Conservation (phyloP, 2,888 invertebrate species). For the Nycteola revayana region DNA sequence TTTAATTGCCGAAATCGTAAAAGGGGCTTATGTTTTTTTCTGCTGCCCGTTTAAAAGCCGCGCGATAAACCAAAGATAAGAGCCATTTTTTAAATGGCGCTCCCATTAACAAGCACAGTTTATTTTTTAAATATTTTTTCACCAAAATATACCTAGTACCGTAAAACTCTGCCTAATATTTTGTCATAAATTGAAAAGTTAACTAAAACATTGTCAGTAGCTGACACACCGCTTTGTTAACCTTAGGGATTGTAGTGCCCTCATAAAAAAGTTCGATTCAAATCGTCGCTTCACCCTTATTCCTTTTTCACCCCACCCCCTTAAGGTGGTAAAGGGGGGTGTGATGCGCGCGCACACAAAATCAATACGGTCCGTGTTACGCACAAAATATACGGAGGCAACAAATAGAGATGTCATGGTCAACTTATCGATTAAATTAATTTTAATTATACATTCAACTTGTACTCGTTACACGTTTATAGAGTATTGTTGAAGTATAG, state of each 20-base stretch:
- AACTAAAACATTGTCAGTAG: conserved; percentile 41
- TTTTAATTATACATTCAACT: no score
- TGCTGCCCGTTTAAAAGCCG: conserved; percentile 6
- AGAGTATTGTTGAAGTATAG: no score
- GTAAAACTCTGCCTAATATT: no score
- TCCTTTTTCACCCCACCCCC: conserved; percentile 53
- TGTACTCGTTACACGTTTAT: no score
- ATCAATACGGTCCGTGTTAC: conserved; percentile 76
- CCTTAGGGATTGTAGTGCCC: conserved; percentile 69
- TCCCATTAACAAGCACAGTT: conserved; percentile 12
- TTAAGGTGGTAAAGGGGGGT: conserved; percentile 28
- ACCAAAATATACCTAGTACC: no score
- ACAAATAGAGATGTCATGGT: conserved; percentile 66
- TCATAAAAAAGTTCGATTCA: conserved; percentile 77
- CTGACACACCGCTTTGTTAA: conserved; percentile 63
- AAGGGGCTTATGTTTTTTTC: no score
- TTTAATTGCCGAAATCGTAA: no score
- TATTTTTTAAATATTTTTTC: no score
- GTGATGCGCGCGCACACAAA: conserved; percentile 75
- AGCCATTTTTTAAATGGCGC: conserved; percentile 17
- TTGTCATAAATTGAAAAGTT: conserved; percentile 30
- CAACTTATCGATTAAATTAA: conserved; percentile 53
- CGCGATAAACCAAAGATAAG: conserved; percentile 14
- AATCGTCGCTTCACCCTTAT: conserved; percentile 70
- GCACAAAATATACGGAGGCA: conserved; percentile 67